phyloP scores from a whole-genome alignment of 2,113 vertebrate species.

The Leptodactylus fuscus region DNA sequence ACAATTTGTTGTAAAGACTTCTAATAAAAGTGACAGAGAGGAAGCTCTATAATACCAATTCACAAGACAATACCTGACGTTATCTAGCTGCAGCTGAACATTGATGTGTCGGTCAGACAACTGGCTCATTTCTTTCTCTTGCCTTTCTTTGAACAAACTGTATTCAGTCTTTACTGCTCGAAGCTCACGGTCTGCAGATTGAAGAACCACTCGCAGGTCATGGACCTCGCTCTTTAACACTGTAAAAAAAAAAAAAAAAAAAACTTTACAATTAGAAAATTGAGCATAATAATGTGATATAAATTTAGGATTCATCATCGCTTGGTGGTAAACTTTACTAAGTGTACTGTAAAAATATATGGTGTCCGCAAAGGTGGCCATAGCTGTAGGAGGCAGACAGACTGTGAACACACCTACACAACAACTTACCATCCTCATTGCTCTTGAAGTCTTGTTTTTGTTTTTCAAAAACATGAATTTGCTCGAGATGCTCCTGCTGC shows the following conservation, averaged over 20 bases:
- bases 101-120: slow-evolving; percentile 85
- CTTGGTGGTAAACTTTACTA: background rate
- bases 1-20: background rate
- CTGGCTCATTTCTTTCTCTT: slow-evolving; percentile 80
- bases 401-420: background rate
- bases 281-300: no score
- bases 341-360: background rate
- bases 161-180: slow-evolving; percentile 74
- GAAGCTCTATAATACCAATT: background rate
- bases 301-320: background rate
- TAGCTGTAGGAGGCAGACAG: background rate
- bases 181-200: slow-evolving; percentile 93
- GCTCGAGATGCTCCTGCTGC: slow-evolving; percentile 76
- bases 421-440: slow-evolving; percentile 75
- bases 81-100: slow-evolving; percentile 87
- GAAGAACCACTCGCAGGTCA: slow-evolving; percentile 90
- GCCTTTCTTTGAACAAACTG: slow-evolving; percentile 71
- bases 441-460: slow-evolving; percentile 76
- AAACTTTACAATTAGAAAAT: no score
- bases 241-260: slow-evolving; percentile 63
- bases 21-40: background rate
- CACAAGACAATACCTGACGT: slow-evolving; percentile 78
- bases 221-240: slow-evolving; percentile 87
- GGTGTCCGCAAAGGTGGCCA: background rate
- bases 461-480: slow-evolving; percentile 75